Conservation (phyloP, 2,888 invertebrate species). For the Bhutanitis thaidina region DNA sequence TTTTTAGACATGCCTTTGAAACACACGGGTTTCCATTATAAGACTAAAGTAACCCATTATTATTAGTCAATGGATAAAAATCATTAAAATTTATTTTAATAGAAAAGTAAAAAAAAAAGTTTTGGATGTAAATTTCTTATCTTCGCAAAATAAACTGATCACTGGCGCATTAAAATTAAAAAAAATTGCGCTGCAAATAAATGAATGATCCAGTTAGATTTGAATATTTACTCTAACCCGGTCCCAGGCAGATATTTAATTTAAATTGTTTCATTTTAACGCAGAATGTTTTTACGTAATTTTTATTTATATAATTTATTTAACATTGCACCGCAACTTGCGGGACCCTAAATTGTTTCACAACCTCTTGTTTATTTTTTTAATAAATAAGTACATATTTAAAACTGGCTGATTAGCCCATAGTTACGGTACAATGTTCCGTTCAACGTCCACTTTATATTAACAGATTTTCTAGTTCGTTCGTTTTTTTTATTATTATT, state of each 20-base stretch:
- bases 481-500: conserved; percentile 49
- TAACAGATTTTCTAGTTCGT: conserved; percentile 76
- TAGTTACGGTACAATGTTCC: conserved; percentile 48
- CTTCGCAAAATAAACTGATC: no score
- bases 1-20: no score
- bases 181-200: neutral
- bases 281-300: conserved; percentile 53
- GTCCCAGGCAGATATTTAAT: conserved; percentile 62
- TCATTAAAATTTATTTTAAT: no score
- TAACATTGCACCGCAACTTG: conserved; percentile 55
- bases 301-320: conserved; percentile 56
- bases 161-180: neutral
- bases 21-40: no score
- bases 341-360: conserved; percentile 62
- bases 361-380: conserved; percentile 48
- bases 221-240: conserved; percentile 59
- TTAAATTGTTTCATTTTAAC: conserved; percentile 44
- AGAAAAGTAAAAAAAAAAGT: no score
- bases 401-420: conserved; percentile 68
- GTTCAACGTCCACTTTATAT: conserved; percentile 53
- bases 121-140: no score
- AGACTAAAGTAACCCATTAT: no score
- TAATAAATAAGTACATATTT: conserved; percentile 47
- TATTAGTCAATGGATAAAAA: no score
- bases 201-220: conserved; percentile 42